Conservation (phyloP, 2,113 vertebrate genomes). For the Pseudopodoces humilis region DNA sequence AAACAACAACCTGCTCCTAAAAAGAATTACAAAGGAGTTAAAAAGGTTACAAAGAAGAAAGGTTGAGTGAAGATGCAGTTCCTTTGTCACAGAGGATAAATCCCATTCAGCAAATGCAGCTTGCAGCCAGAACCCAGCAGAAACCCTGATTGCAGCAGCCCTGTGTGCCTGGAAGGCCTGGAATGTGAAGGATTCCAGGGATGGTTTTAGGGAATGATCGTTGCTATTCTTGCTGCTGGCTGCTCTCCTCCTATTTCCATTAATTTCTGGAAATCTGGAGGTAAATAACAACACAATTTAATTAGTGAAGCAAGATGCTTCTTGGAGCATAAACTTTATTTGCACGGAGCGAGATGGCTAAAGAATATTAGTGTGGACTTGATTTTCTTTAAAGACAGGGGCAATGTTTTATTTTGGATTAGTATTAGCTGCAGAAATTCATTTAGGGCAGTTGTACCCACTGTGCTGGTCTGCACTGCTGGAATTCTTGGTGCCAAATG, state of each 20-base stretch:
- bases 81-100: not conserved
- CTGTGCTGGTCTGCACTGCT: not conserved
- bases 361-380: not conserved
- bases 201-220: fast-evolving
- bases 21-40: not conserved
- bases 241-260: not conserved
- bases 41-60: not conserved
- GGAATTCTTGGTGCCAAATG: not conserved
- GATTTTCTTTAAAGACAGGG: no score
- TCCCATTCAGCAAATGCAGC: not conserved
- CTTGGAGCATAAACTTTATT: not conserved
- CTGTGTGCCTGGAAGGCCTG: not conserved
- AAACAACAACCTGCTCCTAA: not conserved
- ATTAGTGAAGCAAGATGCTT: not conserved
- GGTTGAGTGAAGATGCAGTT: not conserved
- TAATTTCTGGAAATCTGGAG: not conserved
- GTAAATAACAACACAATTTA: not conserved
- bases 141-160: not conserved
- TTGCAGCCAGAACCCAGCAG: not conserved
- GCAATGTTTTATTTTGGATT: not conserved
- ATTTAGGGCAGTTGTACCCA: not conserved
- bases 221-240: not conserved
- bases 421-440: not conserved
- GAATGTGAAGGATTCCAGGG: not conserved
- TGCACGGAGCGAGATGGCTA: not conserved